Base-by-base conservation (phyloP, 1,140 invertebrate species). In the Diabrotica undecimpunctata region DNA sequence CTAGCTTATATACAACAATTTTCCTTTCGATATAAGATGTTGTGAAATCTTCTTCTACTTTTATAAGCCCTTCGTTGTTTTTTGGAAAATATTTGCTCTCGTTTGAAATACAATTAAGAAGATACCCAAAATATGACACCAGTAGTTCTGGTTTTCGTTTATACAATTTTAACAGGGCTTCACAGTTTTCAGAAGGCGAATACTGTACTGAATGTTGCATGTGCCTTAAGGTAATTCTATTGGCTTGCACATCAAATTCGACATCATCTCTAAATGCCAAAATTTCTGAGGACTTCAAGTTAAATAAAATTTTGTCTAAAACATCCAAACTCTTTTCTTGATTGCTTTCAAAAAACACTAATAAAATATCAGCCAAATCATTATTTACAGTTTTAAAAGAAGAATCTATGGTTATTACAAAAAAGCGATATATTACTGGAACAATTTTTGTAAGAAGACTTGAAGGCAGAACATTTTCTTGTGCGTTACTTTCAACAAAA, bases 301-400 rank as follows among this genome's bases (percentile, higher is more conserved):
- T 65, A 67, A 74, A 77, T n/a, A 77, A 37, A 59, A 77, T 70
- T 52, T 25, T 39, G 62, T 74, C 74, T 41, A 76, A 75, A 12
- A 73, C 41, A 10, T 37, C 7, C 62, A 46, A 61, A 56, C 61
- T 39, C 61, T 61, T 53, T 9, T 64, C 61, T 11, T 54, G 54
- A 56, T 14, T 35, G 52, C 41, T 14, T 37, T 65, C 39, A 13
- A 75, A 50, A 69, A 57, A 74, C 53, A 70, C 67, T 53, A 64
- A 12, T 54, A 77, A 63, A 35, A 74, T 61, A n/a, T 63, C 65
- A 62, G 66, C 67, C n/a, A 69, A 55, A 60, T 75, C 68, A 54
- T 60, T 65, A 51, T 65, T 62, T 8, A 55, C 62, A 50, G 35
- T n/a, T 53, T 66, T 57, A 66, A 72, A 67, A 9, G 13, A 3